A percentile compares a stretch with the other conserved stretches of the same genome.
Evolutionary conservation across 1,140 invertebrate genomes (phyloP).

Genomic region (Drosophila gunungcola): DNA sequence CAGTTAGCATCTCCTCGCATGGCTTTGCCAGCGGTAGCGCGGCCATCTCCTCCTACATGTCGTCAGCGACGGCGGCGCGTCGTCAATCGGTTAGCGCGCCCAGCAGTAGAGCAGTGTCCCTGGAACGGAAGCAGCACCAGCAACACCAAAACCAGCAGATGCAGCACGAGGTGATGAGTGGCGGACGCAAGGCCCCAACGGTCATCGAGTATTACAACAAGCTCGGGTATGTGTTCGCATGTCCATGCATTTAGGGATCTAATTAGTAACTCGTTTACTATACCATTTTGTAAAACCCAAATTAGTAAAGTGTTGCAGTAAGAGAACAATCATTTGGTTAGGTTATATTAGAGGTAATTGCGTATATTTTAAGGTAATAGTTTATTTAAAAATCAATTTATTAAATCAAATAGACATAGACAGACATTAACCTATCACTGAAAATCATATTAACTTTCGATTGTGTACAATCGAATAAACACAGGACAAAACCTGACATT

Average conservation of each 20-base stretch:
- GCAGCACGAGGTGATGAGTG: constrained; percentile 39
- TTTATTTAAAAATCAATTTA: no score
- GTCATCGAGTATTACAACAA: constrained; percentile 76
- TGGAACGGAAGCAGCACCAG: constrained; percentile 73
- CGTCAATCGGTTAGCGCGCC: constrained; percentile 77
- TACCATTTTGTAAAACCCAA: no score
- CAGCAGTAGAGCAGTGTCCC: constrained; percentile 67
- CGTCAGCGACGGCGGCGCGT: constrained; percentile 61
- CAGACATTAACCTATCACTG: no score
- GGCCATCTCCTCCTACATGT: constrained; percentile 67
- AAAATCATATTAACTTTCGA: no score
- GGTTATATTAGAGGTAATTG: no score
- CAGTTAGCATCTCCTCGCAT: constrained; percentile 73
- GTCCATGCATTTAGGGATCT: neutral
- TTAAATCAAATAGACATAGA: no score
- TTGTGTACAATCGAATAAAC: no score
- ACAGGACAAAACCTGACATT: no score
- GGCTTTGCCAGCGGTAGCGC: constrained; percentile 66
- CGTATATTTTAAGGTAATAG: no score
- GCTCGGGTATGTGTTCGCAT: constrained; percentile 42
- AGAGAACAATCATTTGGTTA: no score
- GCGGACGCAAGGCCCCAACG: constrained; percentile 44
- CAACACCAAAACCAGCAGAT: constrained; percentile 48
- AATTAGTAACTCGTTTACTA: no score
- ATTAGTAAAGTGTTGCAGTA: no score